Conservation (phyloP, 2,113 vertebrate species). For the Epinephelus moara region DNA sequence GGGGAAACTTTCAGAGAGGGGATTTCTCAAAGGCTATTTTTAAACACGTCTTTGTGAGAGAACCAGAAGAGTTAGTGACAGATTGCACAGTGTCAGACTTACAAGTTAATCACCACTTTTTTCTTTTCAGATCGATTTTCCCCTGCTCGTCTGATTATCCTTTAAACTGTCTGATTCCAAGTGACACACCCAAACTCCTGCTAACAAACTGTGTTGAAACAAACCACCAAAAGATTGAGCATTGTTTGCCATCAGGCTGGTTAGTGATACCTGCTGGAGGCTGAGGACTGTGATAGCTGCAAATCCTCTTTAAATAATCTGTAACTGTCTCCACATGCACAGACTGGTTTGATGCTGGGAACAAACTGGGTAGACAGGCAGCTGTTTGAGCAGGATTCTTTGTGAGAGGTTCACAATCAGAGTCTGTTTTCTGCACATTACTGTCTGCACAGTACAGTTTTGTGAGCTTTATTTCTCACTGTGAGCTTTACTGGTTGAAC, state of each 20-base stretch:
- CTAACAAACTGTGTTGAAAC: not conserved
- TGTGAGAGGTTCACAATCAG: conserved; percentile 16
- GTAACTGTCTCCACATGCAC: conserved; percentile 51
- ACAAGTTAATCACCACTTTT: not conserved
- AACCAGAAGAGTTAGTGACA: not conserved
- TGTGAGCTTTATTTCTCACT: conserved; percentile 10
- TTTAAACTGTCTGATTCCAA: not conserved
- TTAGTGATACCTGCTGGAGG: conserved; percentile 6
- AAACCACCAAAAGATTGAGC: conserved; percentile 5
- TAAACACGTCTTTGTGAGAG: not conserved
- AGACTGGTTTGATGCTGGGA: conserved; percentile 14
- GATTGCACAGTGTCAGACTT: not conserved
- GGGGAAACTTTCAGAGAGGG: not conserved
- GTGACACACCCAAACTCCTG: not conserved
- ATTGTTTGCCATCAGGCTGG: not conserved
- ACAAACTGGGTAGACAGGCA: conserved; percentile 11
- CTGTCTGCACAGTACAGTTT: not conserved
- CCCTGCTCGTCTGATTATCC: not conserved
- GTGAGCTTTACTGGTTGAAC: not conserved
- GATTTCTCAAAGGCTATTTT: conserved; percentile 9
- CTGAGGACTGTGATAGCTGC: conserved; percentile 1
- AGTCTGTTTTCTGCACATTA: not conserved
- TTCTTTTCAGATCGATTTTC: not conserved
- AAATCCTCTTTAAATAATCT: conserved; percentile 24
- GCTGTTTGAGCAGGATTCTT: conserved; percentile 22